Percentiles rank a stretch among this genome's conserved stretches.
phyloP scores from a whole-genome alignment of 2,113 vertebrate genomes.

The Hydrolagus affinis region DNA sequence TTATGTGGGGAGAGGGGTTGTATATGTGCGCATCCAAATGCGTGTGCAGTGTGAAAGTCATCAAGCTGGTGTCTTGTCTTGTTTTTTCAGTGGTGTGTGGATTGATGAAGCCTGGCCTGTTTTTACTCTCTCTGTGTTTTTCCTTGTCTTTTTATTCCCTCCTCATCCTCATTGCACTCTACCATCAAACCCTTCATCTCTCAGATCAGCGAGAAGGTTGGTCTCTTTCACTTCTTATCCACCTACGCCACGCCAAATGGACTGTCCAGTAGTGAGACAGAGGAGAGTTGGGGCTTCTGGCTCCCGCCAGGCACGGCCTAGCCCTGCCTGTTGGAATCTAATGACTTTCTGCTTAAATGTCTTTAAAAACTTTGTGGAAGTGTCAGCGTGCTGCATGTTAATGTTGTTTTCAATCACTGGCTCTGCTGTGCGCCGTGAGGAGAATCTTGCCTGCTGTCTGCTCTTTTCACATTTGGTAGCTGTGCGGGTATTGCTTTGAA shows the following conservation, averaged over 20 bases:
- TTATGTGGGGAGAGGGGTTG: background rate
- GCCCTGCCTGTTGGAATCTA: conserved; percentile 32
- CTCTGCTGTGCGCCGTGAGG: conserved; percentile 10
- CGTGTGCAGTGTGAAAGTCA: conserved; percentile 1
- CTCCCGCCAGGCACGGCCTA: conserved; percentile 50
- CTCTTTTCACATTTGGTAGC: conserved; percentile 25
- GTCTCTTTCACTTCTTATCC: conserved; percentile 83
- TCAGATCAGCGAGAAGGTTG: conserved; percentile 99
- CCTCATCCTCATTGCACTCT: conserved; percentile 85
- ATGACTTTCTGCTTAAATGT: conserved; percentile 32
- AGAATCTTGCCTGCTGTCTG: conserved; percentile 21
- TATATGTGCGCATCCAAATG: background rate
- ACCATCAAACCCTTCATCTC: conserved; percentile 87
- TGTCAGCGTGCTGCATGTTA: conserved; percentile 31
- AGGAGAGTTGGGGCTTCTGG: conserved; percentile 49
- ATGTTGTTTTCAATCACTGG: conserved; percentile 28
- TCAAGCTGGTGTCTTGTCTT: conserved; percentile 48
- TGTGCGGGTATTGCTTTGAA: conserved; percentile 8
- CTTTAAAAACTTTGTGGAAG: conserved; percentile 28
- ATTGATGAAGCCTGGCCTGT: conserved; percentile 90
- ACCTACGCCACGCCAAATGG: conserved; percentile 63
- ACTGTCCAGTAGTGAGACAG: conserved; percentile 62
- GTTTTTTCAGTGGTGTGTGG: conserved; percentile 55
- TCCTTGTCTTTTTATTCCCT: conserved; percentile 81
- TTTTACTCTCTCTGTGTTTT: conserved; percentile 99